Evolutionary conservation across 2,888 invertebrate species (phyloP).

Genomic region (Alsophila aescularia): DNA sequence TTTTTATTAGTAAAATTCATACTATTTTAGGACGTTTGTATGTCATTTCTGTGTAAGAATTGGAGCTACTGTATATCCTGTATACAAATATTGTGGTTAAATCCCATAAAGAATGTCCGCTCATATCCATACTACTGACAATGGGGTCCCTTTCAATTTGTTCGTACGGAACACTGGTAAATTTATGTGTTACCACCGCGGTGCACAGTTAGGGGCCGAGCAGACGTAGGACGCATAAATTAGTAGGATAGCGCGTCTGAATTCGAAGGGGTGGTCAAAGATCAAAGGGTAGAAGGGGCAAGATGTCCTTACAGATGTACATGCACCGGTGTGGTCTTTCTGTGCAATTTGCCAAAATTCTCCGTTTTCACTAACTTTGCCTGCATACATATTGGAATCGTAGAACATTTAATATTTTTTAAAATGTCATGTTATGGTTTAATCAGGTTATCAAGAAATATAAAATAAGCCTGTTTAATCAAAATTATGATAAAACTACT

Average conservation of each 20-base stretch:
- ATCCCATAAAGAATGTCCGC: conserved; percentile 53
- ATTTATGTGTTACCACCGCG: conserved; percentile 57
- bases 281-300: conserved; percentile 42
- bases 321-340: conserved; percentile 12
- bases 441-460: no score
- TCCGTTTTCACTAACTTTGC: background rate
- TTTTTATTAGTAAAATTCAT: no score
- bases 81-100: conserved; percentile 42
- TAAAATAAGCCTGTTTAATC: no score
- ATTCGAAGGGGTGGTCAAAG: conserved; percentile 58
- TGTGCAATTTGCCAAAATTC: conserved; percentile 4
- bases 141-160: conserved; percentile 71
- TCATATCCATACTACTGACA: conserved; percentile 46
- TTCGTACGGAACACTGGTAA: conserved; percentile 49
- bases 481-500: no score
- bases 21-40: no score
- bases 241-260: conserved; percentile 56
- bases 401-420: no score
- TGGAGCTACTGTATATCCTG: conserved; percentile 8
- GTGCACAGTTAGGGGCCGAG: conserved; percentile 47
- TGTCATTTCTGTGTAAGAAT: background rate
- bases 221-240: conserved; percentile 75
- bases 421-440: no score
- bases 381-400: background rate
- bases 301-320: conserved; percentile 3